phyloP scores from a whole-genome alignment of 2,888 invertebrate genomes.

The Balanococcus diminutus region DNA sequence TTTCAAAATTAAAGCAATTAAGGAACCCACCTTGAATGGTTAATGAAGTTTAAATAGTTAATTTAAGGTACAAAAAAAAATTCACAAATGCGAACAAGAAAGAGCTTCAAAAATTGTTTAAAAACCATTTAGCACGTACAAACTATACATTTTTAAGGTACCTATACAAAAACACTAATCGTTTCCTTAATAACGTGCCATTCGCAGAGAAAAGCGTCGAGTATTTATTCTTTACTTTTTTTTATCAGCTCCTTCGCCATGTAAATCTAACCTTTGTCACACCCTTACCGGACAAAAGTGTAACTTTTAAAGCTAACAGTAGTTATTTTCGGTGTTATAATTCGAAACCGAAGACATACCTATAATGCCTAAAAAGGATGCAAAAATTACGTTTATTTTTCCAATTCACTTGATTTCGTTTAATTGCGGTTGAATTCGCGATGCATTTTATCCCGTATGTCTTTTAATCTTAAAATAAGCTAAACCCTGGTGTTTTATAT shows the following conservation, averaged over 20 bases:
- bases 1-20: constrained; percentile 36
- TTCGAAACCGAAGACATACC: not conserved
- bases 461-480: constrained; percentile 11
- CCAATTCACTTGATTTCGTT: constrained; percentile 6
- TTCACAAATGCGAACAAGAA: not conserved
- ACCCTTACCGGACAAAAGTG: not conserved
- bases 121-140: constrained; percentile 27
- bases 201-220: constrained; percentile 13
- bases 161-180: constrained; percentile 3
- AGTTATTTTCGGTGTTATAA: not conserved
- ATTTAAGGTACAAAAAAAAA: not conserved
- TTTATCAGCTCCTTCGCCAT: not conserved
- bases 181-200: constrained; percentile 27
- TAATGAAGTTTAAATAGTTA: constrained; percentile 36
- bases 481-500: not conserved
- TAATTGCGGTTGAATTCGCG: constrained; percentile 13
- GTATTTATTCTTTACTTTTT: constrained; percentile 15
- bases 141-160: constrained; percentile 25
- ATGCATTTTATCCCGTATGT: constrained; percentile 9
- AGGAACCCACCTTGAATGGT: constrained; percentile 21
- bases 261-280: constrained; percentile 5
- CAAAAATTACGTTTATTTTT: constrained; percentile 18
- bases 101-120: constrained; percentile 16
- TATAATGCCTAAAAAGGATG: not conserved
- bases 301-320: not conserved